Base-by-base conservation (phyloP, 2,113 vertebrate species). In the Takifugu flavidus region DNA sequence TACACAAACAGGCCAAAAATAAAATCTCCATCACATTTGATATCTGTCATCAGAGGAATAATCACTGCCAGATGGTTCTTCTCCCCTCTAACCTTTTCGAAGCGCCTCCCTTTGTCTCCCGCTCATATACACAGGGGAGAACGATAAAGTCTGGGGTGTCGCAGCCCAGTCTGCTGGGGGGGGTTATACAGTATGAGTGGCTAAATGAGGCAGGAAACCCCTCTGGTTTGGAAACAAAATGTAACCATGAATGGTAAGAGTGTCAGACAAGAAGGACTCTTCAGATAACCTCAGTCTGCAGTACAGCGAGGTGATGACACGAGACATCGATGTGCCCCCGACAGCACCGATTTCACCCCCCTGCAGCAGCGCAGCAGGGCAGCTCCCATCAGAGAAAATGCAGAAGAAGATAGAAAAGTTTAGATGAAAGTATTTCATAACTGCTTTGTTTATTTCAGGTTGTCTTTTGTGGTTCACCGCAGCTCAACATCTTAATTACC, bases 31-130 rank as follows among this genome's bases (percentile, higher is more conserved):
- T 69, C 57, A 34, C 51, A 45, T 54, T 42, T 46, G 61, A 78
- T 71, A 67, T 74, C 42, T 59, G 49, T 71, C 67, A 74, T 84
- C 76, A 55, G 71, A 70, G 67, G 70, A 56, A 49, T 72, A 86
- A 90, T 87, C 70, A 72, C 63, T 73, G 54, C 78, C 88, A 90
- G 86, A 87, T 82, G 74, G 68, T 75, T 67, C 70, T 43, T 53
- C 56, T 75, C 69, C 58, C 64, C 59, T 52, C 55, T 79, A 63
- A 86, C 84, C 84, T 86, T 56, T 89, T 78, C 87, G 82, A 52
- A 3, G 49, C 56, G 52, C 28, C 43, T 27, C 34, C 49, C 68
- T 63, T 52, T 58, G 49, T 61, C 59, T 55, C 56, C 58, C 43
- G 25, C 59, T 72, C 61, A 56, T 28, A 46, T 49, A 53, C 72